Percentiles rank a stretch among this genome's conserved stretches.
These are phyloP conservation scores for Halisarca cf. caerulea DNA, from an alignment of 37 sponge, comb jelly and placozoan genomes.

Conservation along the genomic window DNA sequence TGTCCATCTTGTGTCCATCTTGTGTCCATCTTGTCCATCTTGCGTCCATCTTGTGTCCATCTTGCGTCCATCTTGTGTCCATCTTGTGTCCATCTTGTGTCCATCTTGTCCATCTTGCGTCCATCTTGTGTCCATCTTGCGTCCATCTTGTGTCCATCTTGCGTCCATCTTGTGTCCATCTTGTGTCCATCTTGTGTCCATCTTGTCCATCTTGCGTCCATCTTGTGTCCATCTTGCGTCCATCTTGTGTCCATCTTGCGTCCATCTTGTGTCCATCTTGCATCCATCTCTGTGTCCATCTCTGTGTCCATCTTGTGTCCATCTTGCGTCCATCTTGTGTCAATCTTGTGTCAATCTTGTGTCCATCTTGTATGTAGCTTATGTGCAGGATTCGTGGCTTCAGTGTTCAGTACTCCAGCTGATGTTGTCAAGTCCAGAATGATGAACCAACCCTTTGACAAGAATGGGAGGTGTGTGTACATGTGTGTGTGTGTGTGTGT, in stretches of 20 bases:
- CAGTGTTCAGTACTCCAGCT: constrained; percentile 71
- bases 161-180: neutral
- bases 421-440: constrained; percentile 90
- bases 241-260: neutral
- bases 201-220: neutral
- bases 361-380: constrained; percentile 4
- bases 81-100: too few relatives aligned
- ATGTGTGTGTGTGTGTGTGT: neutral
- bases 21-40: neutral
- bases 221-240: neutral
- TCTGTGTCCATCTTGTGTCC: neutral
- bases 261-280: neutral
- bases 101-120: too few relatives aligned
- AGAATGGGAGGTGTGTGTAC: constrained; percentile 14
- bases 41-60: neutral
- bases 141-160: neutral
- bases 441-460: constrained; percentile 83
- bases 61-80: neutral
- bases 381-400: constrained; percentile 70
- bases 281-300: too few relatives aligned
- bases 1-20: neutral
- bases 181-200: too few relatives aligned
- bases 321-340: neutral
- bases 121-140: neutral
- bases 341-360: neutral